These are phyloP conservation scores for Hypena proboscidalis DNA, from an alignment of 2,888 invertebrate genomes.

Conservation along the genomic window DNA sequence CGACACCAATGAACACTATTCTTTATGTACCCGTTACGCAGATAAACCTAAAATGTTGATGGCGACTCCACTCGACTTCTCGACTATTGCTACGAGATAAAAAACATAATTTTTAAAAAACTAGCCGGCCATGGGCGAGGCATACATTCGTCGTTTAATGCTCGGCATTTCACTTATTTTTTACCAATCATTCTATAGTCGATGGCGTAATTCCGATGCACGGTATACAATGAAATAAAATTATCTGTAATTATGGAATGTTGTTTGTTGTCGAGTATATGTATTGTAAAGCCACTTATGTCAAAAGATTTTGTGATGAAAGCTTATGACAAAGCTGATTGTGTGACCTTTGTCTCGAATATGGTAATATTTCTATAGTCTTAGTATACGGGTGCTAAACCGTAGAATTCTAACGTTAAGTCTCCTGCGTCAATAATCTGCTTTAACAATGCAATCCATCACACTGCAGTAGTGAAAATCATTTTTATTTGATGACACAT, in stretches of 20 bases:
- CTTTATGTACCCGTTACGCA: conserved; percentile 65
- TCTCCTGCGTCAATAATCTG: too few relatives aligned
- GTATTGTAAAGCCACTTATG: too few relatives aligned
- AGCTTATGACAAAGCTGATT: too few relatives aligned
- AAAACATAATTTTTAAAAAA: conserved; percentile 34
- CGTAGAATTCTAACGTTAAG: too few relatives aligned
- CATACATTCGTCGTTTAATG: conserved; percentile 21
- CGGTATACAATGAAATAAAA: conserved; percentile 12
- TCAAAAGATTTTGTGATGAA: too few relatives aligned
- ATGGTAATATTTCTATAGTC: too few relatives aligned
- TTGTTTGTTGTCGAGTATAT: too few relatives aligned
- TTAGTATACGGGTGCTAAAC: too few relatives aligned
- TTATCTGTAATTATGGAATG: not conserved
- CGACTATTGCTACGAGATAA: conserved; percentile 58
- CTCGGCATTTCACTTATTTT: conserved; percentile 32
- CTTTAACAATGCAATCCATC: too few relatives aligned
- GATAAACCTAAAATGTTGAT: conserved; percentile 74
- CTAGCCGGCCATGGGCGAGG: conserved; percentile 18
- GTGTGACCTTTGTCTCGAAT: too few relatives aligned
- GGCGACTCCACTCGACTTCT: conserved; percentile 22
- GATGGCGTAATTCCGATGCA: conserved; percentile 6
- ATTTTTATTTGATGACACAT: too few relatives aligned
- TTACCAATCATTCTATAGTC: conserved; percentile 17
- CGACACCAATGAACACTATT: conserved; percentile 68
- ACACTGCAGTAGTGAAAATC: too few relatives aligned